These are phyloP conservation scores for Corythornis vintsioides DNA, from an alignment of 2,113 vertebrate genomes.

Conservation along the genomic window DNA sequence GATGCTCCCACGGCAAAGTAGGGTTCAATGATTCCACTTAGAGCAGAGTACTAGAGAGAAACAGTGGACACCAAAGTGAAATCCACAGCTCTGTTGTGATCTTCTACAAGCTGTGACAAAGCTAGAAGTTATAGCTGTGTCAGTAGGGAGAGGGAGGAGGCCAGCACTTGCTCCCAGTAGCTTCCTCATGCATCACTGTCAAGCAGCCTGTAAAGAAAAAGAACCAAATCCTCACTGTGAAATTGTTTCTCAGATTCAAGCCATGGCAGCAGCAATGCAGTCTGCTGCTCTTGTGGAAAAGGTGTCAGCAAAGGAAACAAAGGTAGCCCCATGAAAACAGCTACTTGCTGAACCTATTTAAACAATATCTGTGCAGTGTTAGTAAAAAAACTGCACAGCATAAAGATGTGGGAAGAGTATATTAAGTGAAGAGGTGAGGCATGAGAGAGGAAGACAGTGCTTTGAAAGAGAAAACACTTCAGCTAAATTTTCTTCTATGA, in stretches of 20 bases:
- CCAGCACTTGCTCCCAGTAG: background rate
- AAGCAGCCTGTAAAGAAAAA: background rate
- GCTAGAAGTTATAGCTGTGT: slow-evolving; percentile 31
- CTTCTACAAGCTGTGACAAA: slow-evolving; percentile 25
- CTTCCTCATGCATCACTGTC: slow-evolving; percentile 59
- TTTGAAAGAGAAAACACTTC: background rate
- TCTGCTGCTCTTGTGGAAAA: slow-evolving; percentile 9
- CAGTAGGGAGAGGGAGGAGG: slow-evolving; percentile 19
- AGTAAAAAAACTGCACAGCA: background rate
- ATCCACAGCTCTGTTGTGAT: background rate
- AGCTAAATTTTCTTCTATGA: background rate
- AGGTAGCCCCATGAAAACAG: background rate
- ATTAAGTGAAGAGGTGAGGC: background rate
- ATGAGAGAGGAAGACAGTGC: background rate
- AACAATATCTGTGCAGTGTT: background rate
- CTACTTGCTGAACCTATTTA: slow-evolving; percentile 13
- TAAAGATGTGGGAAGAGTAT: background rate
- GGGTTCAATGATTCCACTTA: slow-evolving; percentile 2
- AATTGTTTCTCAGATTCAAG: slow-evolving; percentile 41
- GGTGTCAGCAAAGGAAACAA: background rate
- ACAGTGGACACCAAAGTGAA: background rate
- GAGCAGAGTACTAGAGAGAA: background rate
- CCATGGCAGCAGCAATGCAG: slow-evolving; percentile 11
- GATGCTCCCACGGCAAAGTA: background rate
- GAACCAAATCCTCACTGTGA: slow-evolving; percentile 29